Base-by-base conservation (phyloP, 2,113 vertebrate species). In the Chinchilla lanigera region DNA sequence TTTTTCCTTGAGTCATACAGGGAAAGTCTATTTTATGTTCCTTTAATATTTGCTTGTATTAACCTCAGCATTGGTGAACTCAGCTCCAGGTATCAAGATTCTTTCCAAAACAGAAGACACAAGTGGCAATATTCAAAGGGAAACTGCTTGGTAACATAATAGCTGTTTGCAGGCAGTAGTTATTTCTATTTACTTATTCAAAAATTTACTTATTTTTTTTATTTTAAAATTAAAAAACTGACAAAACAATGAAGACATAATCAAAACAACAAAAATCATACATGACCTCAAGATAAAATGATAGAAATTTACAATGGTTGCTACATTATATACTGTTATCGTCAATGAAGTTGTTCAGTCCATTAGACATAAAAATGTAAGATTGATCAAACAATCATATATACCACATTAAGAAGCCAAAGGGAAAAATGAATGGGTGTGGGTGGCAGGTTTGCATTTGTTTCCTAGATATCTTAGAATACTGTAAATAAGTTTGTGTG, bases 401-500 rank as follows among this genome's bases (percentile, higher is more conserved):
- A 12, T 35, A 24, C 35, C 28, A 47, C 16, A 81, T 90, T 96
- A 93, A 94, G 63, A 95, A 33, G 90, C 50, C 77, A 94, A 5
- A 2, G 35, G 5, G 24, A 24, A 24, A 22, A 82, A 67, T 44
- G 89, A 92, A 90, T 47, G 77, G 87, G n/a, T 0, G 0, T 38
- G 41, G 60, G 81, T 56, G 24, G 61, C 61, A 67, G 86, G 83
- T 71, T 96, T 83, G 60, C 56, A 89, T 93, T 41, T 95, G 87
- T 86, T 84, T 90, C 19, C 24, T 63, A 47, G 50, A 6, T 77
- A 22, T 78, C 96, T 86, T 33, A n/a, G 35, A 83, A 91, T n/a
- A 85, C 33, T 58, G 69, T 65, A 88, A 90, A 86, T 92, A 97
- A 20, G 35, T 95, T 65, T 95, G 77, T 93, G 80, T 92, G 94